Base-by-base conservation (phyloP, 2,113 vertebrate species). In the Lamprotornis superbus region DNA sequence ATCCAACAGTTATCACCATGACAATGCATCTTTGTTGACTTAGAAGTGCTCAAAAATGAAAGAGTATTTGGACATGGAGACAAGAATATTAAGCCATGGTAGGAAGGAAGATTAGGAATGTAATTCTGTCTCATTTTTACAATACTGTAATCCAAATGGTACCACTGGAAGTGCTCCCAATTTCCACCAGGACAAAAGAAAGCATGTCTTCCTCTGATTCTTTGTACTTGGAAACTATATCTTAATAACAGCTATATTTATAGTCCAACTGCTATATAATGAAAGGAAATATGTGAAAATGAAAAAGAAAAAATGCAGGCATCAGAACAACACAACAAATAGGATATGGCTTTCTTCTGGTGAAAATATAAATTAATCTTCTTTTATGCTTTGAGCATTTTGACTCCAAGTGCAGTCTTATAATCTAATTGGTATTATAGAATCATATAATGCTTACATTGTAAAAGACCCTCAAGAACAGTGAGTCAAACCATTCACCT, bases 271-370 rank as follows among this genome's bases (percentile, higher is more conserved):
- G 40, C 76, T 94, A 35, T 63, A 52, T 61, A 93, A 93, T 68
- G 68, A 92, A 90, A 95, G 71, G 44, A 91, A 95, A 95, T 79
- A 80, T 7, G 47, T 81, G 83, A 91, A 95, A 92, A 75, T 79
- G 44, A 85, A 70, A 47, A 56, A 46, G 46, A 73, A 92, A 69
- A 87, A 81, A 81, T 21, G 30, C 86, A 59, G 89, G 21, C 83
- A 86, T 93, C 53, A 91, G 50, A 96, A 85, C 44, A 74, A 85
- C 21, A 80, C 25, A 94, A 77, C 46, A 88, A 85, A 80, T n/a
- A 87, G 47, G 70, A 86, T 65, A 59, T 89, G 50, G 33, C 44
- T 86, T 90, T 91, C 74, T 91, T 24, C 59, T 81, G 52, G 50
- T 87, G 67, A 89, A 89, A 91, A 59, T 1, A 53, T 57, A 80